These are phyloP conservation scores for Pristionchus fissidentatus DNA, from an alignment of 2,888 invertebrate genomes.

Conservation along the genomic window DNA sequence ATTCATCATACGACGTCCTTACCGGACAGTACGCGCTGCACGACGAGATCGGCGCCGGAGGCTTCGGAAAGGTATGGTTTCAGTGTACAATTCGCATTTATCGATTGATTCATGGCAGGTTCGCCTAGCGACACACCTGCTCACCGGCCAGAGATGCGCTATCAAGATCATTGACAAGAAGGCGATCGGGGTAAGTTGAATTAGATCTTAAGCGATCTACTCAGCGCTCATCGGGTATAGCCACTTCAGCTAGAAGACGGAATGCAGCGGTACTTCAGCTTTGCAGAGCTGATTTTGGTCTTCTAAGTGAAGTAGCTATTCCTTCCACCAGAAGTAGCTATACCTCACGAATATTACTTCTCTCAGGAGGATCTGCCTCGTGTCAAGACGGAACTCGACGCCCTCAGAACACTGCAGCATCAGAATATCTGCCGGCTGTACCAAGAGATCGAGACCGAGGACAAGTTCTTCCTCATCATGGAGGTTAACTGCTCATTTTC, in stretches of 20 bases:
- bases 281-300: neutral
- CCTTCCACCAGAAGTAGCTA: too few relatives aligned
- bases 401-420: slow-evolving; percentile 76
- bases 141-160: slow-evolving; percentile 87
- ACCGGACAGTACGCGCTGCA: slow-evolving; percentile 62
- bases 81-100: too few relatives aligned
- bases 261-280: too few relatives aligned
- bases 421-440: slow-evolving; percentile 82
- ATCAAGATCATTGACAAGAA: slow-evolving; percentile 88
- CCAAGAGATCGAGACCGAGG: slow-evolving; percentile 85
- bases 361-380: slow-evolving; percentile 84
- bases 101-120: slow-evolving; percentile 77
- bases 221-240: too few relatives aligned
- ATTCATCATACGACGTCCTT: slow-evolving; percentile 41
- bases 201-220: neutral
- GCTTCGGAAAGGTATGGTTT: slow-evolving; percentile 82
- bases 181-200: slow-evolving; percentile 81
- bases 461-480: slow-evolving; percentile 85
- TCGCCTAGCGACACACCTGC: slow-evolving; percentile 84
- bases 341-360: neutral
- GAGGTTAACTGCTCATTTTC: slow-evolving; percentile 78
- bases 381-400: slow-evolving; percentile 84
- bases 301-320: too few relatives aligned
- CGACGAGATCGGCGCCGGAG: slow-evolving; percentile 78
- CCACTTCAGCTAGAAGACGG: too few relatives aligned